Conservation (phyloP, 1,140 invertebrate genomes). For the Hestina assimilis region DNA sequence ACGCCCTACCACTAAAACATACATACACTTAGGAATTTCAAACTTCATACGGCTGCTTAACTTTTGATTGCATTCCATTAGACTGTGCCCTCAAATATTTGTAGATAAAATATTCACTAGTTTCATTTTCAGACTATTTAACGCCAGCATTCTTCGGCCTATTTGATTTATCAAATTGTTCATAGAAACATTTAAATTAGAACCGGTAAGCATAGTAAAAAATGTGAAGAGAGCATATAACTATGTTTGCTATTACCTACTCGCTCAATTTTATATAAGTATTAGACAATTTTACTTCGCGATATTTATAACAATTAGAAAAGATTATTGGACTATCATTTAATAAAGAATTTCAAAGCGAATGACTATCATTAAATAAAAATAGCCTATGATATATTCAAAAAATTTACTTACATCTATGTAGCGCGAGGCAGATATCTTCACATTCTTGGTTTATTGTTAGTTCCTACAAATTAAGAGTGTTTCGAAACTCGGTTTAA, state of each 20-base stretch:
- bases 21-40: slow-evolving; percentile 64
- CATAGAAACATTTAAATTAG: too few species aligned
- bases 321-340: background rate
- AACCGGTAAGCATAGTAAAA: too few species aligned
- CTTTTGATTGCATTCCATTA: slow-evolving; percentile 58
- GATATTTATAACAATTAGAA: too few species aligned
- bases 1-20: slow-evolving; percentile 47
- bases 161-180: background rate
- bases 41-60: slow-evolving; percentile 57
- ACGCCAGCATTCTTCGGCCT: slow-evolving; percentile 10
- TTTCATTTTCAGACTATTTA: slow-evolving; percentile 23
- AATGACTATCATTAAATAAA: background rate
- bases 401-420: background rate
- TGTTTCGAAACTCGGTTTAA: slow-evolving; percentile 61
- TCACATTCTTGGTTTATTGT: slow-evolving; percentile 63
- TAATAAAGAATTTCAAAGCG: background rate
- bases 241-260: too few species aligned
- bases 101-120: slow-evolving; percentile 34
- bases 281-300: too few species aligned
- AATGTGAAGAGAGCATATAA: too few species aligned
- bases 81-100: slow-evolving; percentile 40
- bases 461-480: slow-evolving; percentile 59
- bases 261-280: too few species aligned
- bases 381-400: background rate
- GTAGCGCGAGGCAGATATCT: slow-evolving; percentile 43